phyloP scores from a whole-genome alignment of 2,888 invertebrate species.

The Corythucha ciliata region DNA sequence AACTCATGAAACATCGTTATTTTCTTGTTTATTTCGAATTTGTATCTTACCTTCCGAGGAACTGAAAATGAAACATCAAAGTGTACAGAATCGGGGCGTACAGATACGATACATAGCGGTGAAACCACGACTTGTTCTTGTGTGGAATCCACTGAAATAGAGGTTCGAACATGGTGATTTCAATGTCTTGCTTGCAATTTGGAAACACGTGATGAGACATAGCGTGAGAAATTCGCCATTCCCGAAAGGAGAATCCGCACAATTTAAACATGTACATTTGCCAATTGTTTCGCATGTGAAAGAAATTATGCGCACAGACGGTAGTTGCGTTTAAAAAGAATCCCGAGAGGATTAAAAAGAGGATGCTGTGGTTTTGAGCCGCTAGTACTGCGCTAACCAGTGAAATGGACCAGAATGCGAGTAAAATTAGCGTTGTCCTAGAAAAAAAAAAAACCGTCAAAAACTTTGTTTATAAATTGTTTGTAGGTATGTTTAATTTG shows the following conservation, averaged over 20 bases:
- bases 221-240: constrained; percentile 66
- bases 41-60: constrained; percentile 1
- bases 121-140: constrained; percentile 45
- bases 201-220: constrained; percentile 71
- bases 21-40: not conserved
- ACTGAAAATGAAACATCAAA: constrained; percentile 40
- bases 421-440: too few species aligned
- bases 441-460: too few species aligned
- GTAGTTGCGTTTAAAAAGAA: constrained; percentile 50
- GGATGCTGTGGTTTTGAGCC: constrained; percentile 27
- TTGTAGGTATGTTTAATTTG: too few species aligned
- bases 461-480: too few species aligned
- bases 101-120: constrained; percentile 47
- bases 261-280: constrained; percentile 70
- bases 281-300: constrained; percentile 65
- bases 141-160: constrained; percentile 55
- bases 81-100: constrained; percentile 46
- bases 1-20: not conserved
- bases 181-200: constrained; percentile 65
- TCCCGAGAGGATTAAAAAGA: constrained; percentile 47
- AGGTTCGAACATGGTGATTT: constrained; percentile 60
- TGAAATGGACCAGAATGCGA: too few species aligned
- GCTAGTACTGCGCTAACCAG: too few species aligned
- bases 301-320: constrained; percentile 63
- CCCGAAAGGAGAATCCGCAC: constrained; percentile 55